Conservation (phyloP, 2,888 invertebrate genomes). For the Callimorpha dominula region DNA sequence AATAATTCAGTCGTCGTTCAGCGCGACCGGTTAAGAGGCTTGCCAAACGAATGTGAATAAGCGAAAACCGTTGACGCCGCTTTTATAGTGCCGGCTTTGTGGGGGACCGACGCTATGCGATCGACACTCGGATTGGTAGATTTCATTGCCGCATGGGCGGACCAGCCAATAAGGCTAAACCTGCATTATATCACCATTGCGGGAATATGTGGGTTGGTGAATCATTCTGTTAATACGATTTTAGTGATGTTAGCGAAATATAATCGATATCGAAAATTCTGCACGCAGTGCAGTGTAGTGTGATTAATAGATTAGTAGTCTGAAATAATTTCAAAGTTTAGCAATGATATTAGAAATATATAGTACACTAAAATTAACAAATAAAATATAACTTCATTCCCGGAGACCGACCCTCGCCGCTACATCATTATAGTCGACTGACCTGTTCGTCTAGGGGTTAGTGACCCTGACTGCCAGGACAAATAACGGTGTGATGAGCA, state of each 20-base stretch:
- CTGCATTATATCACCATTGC: constrained; percentile 82
- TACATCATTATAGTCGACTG: no score
- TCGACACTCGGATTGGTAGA: constrained; percentile 79
- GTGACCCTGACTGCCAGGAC: no score
- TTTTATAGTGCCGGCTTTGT: constrained; percentile 86
- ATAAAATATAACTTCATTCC: no score
- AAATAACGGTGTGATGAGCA: no score
- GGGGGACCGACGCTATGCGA: constrained; percentile 83
- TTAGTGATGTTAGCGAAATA: constrained; percentile 48
- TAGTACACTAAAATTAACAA: no score
- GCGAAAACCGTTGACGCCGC: constrained; percentile 76
- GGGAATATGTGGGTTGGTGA: constrained; percentile 83
- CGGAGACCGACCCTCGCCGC: no score
- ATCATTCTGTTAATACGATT: constrained; percentile 58
- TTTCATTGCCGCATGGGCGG: constrained; percentile 77
- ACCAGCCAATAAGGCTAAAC: constrained; percentile 79
- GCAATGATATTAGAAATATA: no score
- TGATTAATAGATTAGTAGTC: no score
- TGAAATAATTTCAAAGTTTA: no score
- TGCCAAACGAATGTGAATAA: constrained; percentile 88
- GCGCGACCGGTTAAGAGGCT: constrained; percentile 90
- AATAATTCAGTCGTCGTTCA: constrained; percentile 85
- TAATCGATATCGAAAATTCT: constrained; percentile 38
- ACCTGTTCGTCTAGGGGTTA: no score
- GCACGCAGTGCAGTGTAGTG: neutral